Evolutionary conservation across 2,113 vertebrate genomes (phyloP), one percentile per base, ranked within the genome.

Genomic region (Phocoena sinus): DNA sequence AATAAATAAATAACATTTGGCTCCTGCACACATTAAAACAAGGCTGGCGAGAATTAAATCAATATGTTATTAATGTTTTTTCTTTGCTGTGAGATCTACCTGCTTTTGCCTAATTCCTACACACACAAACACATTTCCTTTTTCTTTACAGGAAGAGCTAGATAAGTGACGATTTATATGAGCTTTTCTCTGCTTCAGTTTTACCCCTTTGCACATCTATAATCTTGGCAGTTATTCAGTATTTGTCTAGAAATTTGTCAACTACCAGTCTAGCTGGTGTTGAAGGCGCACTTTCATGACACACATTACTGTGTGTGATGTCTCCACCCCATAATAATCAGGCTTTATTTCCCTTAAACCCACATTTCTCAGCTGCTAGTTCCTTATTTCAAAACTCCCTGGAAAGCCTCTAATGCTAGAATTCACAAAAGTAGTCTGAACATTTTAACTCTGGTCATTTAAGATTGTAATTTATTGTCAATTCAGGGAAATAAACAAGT

Each of bases 241-340:
- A n/a, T 93, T 96, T 73, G 28, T 79, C 67, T 56, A 58, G 41
- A 58, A 68, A 33, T 8, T 62, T 68, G 10, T 63, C 33, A 80
- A 5, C 14, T 36, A 3, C 33, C n/a, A 4, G 2, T 50, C 56
- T 47, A 53, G 47, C 41, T 79, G 38, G 3, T 47, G 38, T 65
- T n/a, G 44, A 67, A 88, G 25, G 14, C 33, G 18, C 23, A 18
- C 25, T 60, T 58, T 36, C 26, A 5, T 1, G 15, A 23, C 26
- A 41, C 0, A 3, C 2, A 12, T 10, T 53, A 28, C 5, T 63
- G 8, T 87, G 47, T 26, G 4, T 44, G 21, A 3, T 26, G 11
- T 67, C 47, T 82, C 25, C 25, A 23, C 21, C 31, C 36, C 33
- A 33, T 12, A 86, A 62, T 80, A 77, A 77, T 76, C 56, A 33